Evolutionary conservation across 2,888 invertebrate species (phyloP).

Genomic region (Acrobasis suavella): DNA sequence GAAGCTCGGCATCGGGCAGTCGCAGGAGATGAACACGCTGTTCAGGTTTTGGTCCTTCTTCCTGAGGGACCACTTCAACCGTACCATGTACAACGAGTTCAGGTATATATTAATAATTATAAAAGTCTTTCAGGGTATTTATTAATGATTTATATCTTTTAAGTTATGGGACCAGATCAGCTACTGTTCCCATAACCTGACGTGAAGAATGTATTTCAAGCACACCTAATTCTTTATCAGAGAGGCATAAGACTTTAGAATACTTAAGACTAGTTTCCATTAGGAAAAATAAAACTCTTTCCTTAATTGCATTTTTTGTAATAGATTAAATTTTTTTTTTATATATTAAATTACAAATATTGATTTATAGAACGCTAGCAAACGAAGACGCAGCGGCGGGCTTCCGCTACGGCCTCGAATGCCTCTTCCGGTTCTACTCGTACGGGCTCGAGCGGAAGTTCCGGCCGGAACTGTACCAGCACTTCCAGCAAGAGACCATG

Average conservation of each 20-base stretch:
- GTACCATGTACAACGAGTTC: constrained; percentile 99
- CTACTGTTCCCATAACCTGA: too few species aligned
- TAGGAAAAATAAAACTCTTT: too few species aligned
- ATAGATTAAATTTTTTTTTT: too few species aligned
- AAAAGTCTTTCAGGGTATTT: constrained; percentile 45
- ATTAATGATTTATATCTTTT: not conserved
- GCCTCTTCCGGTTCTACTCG: constrained; percentile 97
- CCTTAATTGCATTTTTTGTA: too few species aligned
- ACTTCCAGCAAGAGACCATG: constrained; percentile 97
- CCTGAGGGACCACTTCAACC: constrained; percentile 98
- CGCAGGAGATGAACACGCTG: constrained; percentile 99
- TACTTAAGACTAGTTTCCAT: too few species aligned
- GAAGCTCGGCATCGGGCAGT: constrained; percentile 95
- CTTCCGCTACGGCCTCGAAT: constrained; percentile 91
- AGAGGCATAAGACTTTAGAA: too few species aligned
- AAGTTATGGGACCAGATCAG: too few species aligned
- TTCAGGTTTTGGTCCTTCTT: constrained; percentile 99
- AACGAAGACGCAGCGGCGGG: constrained; percentile 92
- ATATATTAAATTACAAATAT: not conserved
- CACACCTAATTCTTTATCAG: too few species aligned
- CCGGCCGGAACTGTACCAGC: constrained; percentile 96
- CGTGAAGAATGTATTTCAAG: too few species aligned
- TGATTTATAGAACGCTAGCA: constrained; percentile 81
- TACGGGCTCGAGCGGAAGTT: constrained; percentile 98
- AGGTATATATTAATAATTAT: constrained; percentile 52